Evolutionary conservation across 2,888 invertebrate genomes (phyloP), one percentile per base, ranked within the genome.

Genomic region (Hecatera dysodea): DNA sequence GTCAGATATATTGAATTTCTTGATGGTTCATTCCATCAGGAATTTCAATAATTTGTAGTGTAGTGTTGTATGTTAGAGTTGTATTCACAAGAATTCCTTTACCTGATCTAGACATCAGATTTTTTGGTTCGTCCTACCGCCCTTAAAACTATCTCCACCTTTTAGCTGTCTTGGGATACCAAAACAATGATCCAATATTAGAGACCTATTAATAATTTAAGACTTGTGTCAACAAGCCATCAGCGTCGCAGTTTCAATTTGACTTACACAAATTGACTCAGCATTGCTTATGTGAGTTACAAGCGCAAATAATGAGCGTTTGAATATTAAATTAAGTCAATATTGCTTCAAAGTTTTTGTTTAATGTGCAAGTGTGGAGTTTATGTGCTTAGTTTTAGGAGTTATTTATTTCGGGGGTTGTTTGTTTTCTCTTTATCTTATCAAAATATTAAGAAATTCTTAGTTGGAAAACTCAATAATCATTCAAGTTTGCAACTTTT

Each of bases 271-370:
- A 62, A 52, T 73, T 52, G 33, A 68, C 62, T 63, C 48, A 29
- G 27, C 53, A 24, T 11, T 48, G 48, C 60, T 19, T 74, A 46
- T 66, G 57, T 66, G 50, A 60, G 55, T 78, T 76, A 63, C 8
- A 29, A 27, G 2, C 11, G 42, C 33, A 77, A 77, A 77, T 76
- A 76, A 77, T 67, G 60, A 53, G 24, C 15, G 52, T 64, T 69
- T 67, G 64, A 64, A 67, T 69, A 62, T 65, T 53, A 53, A 67
- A 67, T 62, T 33, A 22, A 66, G 65, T 63, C 42, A 76, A 80
- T 68, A 72, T 68, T 72, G 68, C 52, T 27, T 36, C 27, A 48
- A 22, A 67, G 27, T 42, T 59, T 33, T 12, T 36, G 29, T 46
- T 67, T 48, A 12, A 48, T n/a, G 8, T 75, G 27, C 67, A 60